A percentile compares a stretch with the other conserved stretches of the same genome.
phyloP scores from a whole-genome alignment of 2,113 vertebrate species.

The Phrynosoma platyrhinos region DNA sequence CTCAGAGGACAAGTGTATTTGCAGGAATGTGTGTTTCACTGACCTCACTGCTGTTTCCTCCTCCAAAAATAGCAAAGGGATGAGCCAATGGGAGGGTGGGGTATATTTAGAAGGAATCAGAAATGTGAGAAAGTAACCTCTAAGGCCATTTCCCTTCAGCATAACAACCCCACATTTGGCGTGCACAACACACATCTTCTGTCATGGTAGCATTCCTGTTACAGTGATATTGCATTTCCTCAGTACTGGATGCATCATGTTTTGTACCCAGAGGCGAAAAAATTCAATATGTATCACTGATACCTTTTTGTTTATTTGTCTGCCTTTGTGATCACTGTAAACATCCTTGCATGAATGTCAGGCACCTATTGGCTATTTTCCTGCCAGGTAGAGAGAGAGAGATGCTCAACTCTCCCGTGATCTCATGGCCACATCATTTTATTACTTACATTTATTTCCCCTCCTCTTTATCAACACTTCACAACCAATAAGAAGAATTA shows the following conservation, averaged over 20 bases:
- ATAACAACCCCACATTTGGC: neutral
- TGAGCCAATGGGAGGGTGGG: neutral
- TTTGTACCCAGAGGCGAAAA: neutral
- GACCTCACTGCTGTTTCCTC: slow-evolving; percentile 33
- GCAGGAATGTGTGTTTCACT: slow-evolving; percentile 25
- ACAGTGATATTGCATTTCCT: neutral
- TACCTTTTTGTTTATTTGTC: too few relatives aligned
- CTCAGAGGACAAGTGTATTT: slow-evolving; percentile 32
- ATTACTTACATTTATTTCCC: neutral
- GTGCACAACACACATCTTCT: neutral
- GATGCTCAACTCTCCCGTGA: too few relatives aligned
- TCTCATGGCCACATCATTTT: neutral
- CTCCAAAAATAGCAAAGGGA: slow-evolving; percentile 31
- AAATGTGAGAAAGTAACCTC: slow-evolving; percentile 5
- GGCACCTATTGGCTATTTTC: neutral
- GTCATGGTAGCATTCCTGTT: neutral
- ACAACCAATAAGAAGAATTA: neutral
- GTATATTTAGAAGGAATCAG: neutral
- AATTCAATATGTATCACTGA: neutral
- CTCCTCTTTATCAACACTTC: neutral
- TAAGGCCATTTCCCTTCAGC: neutral
- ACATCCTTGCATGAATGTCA: neutral
- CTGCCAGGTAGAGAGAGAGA: neutral
- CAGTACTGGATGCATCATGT: neutral
- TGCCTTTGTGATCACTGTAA: neutral